phyloP scores from a whole-genome alignment of 1,140 invertebrate genomes.

The Drosophila quadrilineata region DNA sequence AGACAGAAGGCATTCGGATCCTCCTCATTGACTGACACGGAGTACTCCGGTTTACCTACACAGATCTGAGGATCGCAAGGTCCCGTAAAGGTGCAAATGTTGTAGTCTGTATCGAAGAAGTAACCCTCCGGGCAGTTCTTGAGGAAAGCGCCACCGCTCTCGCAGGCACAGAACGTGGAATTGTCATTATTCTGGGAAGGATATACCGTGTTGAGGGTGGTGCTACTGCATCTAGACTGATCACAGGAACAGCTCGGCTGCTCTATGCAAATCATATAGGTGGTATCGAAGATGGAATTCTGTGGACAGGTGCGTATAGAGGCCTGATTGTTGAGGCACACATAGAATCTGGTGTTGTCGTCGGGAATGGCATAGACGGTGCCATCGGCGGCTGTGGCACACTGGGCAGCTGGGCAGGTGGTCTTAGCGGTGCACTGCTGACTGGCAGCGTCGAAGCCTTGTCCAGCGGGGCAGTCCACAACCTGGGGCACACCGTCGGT shows the following conservation, averaged over 20 bases:
- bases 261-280: slow-evolving; percentile 23
- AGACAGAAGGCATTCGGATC: slow-evolving; percentile 53
- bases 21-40: slow-evolving; percentile 15
- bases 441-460: slow-evolving; percentile 31
- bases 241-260: slow-evolving; percentile 48
- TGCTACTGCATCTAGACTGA: slow-evolving; percentile 41
- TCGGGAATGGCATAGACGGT: slow-evolving; percentile 23
- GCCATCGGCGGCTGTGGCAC: slow-evolving; percentile 18
- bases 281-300: neutral
- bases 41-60: slow-evolving; percentile 16
- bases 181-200: slow-evolving; percentile 31
- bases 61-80: slow-evolving; percentile 54
- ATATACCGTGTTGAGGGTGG: slow-evolving; percentile 12
- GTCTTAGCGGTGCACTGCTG: slow-evolving; percentile 24
- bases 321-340: slow-evolving; percentile 21
- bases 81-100: slow-evolving; percentile 37
- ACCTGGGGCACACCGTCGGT: slow-evolving; percentile 49
- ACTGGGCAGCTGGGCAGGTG: slow-evolving; percentile 23
- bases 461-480: slow-evolving; percentile 31
- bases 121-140: slow-evolving; percentile 29
- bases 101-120: neutral
- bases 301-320: slow-evolving; percentile 32
- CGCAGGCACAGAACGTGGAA: slow-evolving; percentile 46
- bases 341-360: slow-evolving; percentile 41
- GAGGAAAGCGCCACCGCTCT: slow-evolving; percentile 33